phyloP scores from a whole-genome alignment of 2,113 vertebrate species.

The Galemys pyrenaicus region DNA sequence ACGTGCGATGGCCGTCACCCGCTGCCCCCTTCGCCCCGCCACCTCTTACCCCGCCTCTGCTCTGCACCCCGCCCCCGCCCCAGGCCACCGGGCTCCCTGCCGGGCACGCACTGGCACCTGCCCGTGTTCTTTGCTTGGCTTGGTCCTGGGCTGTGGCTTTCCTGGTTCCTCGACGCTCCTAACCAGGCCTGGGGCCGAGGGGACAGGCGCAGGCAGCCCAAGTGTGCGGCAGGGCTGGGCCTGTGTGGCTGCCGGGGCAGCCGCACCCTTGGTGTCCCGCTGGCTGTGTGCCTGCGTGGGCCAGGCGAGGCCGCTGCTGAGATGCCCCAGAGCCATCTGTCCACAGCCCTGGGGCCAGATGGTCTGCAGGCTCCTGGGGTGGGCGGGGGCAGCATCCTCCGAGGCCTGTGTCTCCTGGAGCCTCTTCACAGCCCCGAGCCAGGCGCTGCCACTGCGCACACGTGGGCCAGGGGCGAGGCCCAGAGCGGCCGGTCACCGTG shows the following conservation, averaged over 20 bases:
- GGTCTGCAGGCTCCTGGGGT: constrained; percentile 37
- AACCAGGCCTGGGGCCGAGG: background rate
- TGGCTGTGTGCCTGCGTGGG: background rate
- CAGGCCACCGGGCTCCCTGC: background rate
- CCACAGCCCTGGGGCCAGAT: constrained; percentile 56
- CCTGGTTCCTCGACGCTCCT: background rate
- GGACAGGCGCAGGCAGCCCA: background rate
- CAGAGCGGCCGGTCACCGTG: background rate
- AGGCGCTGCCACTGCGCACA: fast-evolving
- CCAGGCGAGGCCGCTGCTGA: background rate
- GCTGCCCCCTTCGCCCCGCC: fast-evolving
- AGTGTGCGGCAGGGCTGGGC: fast-evolving
- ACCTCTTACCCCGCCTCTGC: no score
- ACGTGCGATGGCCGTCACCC: background rate
- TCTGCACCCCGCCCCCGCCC: no score
- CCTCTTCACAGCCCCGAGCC: background rate
- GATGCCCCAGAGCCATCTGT: constrained; percentile 57
- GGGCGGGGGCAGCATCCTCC: background rate
- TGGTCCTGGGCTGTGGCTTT: background rate
- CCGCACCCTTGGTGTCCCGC: background rate
- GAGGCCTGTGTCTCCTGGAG: background rate
- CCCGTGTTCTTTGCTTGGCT: no score
- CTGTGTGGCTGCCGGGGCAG: background rate
- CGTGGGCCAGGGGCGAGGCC: background rate
- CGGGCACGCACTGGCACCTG: no score